Evolutionary conservation across 2,888 invertebrate species (phyloP), one percentile per base, ranked within the genome.

Genomic region (Athrips mouffetella): DNA sequence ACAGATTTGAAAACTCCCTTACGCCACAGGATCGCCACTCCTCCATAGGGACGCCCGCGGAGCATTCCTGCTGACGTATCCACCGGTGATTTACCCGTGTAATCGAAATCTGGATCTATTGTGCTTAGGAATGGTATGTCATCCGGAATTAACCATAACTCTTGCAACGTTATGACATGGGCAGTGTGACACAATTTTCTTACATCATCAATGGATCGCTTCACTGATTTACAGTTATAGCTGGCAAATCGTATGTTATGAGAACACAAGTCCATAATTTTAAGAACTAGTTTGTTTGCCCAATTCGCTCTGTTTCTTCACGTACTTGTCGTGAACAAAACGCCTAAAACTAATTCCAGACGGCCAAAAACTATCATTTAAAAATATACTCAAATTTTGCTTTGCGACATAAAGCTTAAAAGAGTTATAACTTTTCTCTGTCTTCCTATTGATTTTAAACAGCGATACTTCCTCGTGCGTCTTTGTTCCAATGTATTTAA

Each of bases 301-400:
- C 8, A 20, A 7, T 3, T 45, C 8, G 45, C 30, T 11, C 5
- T 18, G 16, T 1, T 18, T 29, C 20, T 8, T 2, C 6, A 5
- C 0, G 15, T 18, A 33, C 21, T 31, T 33, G 10, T 31, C 23
- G 7, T 33, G 15, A 5, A 29, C 18, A 29, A 42, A 42, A 20
- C 29, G 48, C 20, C 44, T 13, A 39, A 50, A 15, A 15, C 33
- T 39, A 13, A 47, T 47, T 13, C 47, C 47, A 1, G 7, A 11
- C 2, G 47, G 47, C 47, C 47, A 47, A 7, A 47, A 39, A 21
- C n/a, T n/a, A n/a, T n/a, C n/a, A n/a, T n/a, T n/a, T n/a, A n/a
- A n/a, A n/a, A n/a, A n/a, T n/a, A n/a, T 8, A 16, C 13, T 29
- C 5, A 47, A 13, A 8, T 40, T 40, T 15, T 15, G 11, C 13